These are phyloP conservation scores for Harmothoe impar DNA, from an alignment of 2,888 invertebrate genomes.

Conservation along the genomic window DNA sequence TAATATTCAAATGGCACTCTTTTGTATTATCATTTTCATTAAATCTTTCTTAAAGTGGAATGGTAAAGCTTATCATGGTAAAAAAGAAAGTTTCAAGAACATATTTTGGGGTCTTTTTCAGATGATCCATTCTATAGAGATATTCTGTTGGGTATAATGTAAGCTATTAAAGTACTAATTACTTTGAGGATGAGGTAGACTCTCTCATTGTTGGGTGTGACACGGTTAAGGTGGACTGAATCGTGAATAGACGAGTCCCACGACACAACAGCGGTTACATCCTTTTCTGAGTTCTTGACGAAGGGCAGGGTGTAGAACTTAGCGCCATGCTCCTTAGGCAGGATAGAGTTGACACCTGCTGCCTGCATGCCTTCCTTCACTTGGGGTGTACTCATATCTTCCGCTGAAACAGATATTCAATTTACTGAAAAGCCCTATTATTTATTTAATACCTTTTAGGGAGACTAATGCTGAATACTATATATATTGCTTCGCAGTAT, in stretches of 20 bases:
- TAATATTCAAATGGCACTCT: too few species aligned
- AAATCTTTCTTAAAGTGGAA: too few species aligned
- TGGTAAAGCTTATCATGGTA: too few species aligned
- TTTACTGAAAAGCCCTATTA: neutral
- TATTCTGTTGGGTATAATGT: too few species aligned
- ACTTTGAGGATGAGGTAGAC: conserved; percentile 89
- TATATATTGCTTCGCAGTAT: too few species aligned
- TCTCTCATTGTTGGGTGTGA: conserved; percentile 95
- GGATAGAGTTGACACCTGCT: conserved; percentile 94
- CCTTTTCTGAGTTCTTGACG: conserved; percentile 87
- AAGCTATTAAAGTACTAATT: neutral
- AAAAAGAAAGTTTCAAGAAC: too few species aligned
- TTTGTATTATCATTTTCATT: too few species aligned
- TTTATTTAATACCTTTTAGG: too few species aligned
- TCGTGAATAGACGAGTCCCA: conserved; percentile 99
- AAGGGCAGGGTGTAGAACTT: conserved; percentile 96
- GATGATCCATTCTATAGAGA: too few species aligned
- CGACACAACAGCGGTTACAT: conserved; percentile 88
- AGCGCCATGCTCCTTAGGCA: conserved; percentile 97
- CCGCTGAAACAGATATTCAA: conserved; percentile 87
- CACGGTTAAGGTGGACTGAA: conserved; percentile 94
- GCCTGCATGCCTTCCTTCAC: conserved; percentile 83
- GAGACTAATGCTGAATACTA: too few species aligned
- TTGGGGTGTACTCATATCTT: conserved; percentile 92
- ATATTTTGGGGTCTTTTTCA: too few species aligned